Evolutionary conservation across 2,888 invertebrate genomes (phyloP).

Genomic region (Incurvaria masculella): DNA sequence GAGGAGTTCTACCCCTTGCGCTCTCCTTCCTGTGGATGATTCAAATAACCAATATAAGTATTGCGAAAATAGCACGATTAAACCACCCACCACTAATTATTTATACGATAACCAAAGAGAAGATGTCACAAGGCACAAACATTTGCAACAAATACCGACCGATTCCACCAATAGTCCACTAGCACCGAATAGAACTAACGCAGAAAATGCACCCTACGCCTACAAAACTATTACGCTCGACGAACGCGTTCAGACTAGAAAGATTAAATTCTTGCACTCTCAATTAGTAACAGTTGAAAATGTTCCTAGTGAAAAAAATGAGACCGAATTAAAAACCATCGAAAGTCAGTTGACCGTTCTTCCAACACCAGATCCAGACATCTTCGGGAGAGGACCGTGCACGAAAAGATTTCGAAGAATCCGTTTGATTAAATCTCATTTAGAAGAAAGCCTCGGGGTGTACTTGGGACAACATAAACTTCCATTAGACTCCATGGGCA

Average conservation of each 20-base stretch:
- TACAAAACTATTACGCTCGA: constrained; percentile 50
- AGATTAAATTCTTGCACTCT: constrained; percentile 47
- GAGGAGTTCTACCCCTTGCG: constrained; percentile 49
- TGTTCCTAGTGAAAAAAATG: constrained; percentile 30
- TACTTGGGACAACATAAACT: constrained; percentile 65
- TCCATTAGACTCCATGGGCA: constrained; percentile 47
- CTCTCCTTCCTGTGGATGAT: constrained; percentile 43
- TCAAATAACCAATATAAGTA: constrained; percentile 30
- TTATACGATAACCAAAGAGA: constrained; percentile 23
- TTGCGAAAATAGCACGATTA: constrained; percentile 25
- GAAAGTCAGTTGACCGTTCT: constrained; percentile 31
- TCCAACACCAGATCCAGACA: constrained; percentile 32
- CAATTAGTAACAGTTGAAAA: constrained; percentile 39
- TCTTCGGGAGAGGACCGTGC: constrained; percentile 57
- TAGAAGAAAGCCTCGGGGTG: constrained; percentile 68
- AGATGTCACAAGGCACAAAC: constrained; percentile 19
- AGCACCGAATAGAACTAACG: constrained; percentile 24
- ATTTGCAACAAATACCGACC: neutral
- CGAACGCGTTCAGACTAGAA: constrained; percentile 49
- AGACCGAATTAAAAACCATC: constrained; percentile 26
- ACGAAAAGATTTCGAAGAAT: constrained; percentile 62
- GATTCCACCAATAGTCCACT: constrained; percentile 16
- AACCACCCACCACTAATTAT: neutral
- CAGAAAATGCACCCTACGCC: constrained; percentile 37
- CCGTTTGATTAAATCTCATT: constrained; percentile 61